Evolutionary conservation across 1,140 invertebrate genomes (phyloP).

Genomic region (Platorchestia sp.): DNA sequence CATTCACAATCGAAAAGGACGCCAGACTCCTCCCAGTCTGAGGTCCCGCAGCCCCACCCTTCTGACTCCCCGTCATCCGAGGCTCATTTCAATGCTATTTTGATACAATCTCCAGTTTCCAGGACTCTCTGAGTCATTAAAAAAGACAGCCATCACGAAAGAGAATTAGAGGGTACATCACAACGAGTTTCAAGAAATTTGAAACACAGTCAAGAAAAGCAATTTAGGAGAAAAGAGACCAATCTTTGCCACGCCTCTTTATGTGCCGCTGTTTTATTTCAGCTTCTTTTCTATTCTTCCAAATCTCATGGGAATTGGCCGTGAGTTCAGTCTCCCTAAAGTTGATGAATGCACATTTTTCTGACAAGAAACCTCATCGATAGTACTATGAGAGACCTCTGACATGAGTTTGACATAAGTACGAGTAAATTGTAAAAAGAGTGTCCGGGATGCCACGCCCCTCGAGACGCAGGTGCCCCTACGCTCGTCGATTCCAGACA

Average conservation of each 20-base stretch:
- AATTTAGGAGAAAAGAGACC: not conserved
- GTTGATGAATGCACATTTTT: not conserved
- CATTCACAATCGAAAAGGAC: not conserved
- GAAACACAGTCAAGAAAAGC: not conserved
- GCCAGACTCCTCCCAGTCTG: not conserved
- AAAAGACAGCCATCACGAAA: not conserved
- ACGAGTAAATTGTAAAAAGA: not conserved
- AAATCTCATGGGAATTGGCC: not conserved
- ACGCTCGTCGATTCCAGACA: not conserved
- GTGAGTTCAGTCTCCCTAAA: not conserved
- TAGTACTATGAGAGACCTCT: not conserved
- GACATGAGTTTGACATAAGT: too few species aligned
- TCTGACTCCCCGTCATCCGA: not conserved
- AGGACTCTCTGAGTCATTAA: not conserved
- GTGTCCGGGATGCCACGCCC: not conserved
- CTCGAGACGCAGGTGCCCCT: not conserved
- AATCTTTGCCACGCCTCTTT: not conserved
- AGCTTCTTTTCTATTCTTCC: not conserved
- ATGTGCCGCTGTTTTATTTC: not conserved
- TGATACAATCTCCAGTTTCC: not conserved
- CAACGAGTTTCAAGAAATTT: not conserved
- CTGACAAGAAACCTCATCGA: not conserved
- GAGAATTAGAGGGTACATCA: not conserved
- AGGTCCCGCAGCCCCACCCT: not conserved
- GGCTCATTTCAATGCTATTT: not conserved